phyloP scores from a whole-genome alignment of 2,113 vertebrate species.

The Athene noctua region DNA sequence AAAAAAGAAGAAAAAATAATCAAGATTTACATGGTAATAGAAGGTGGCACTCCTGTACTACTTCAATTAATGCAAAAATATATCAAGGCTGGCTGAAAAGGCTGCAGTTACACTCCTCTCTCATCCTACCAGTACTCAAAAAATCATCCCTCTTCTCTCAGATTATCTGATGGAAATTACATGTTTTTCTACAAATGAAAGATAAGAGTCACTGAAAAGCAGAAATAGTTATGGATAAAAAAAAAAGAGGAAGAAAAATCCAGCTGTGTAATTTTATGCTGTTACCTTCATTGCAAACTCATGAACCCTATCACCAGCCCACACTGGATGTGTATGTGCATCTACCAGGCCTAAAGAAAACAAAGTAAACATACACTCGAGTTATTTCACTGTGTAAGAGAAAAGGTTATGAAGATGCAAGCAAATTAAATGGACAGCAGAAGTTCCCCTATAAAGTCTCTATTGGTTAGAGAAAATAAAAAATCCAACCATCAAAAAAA shows the following conservation, averaged over 20 bases:
- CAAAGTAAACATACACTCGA: not conserved
- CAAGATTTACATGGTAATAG: not conserved
- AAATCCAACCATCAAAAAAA: not conserved
- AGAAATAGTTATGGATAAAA: not conserved
- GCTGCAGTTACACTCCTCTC: not conserved
- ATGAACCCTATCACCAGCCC: slow-evolving; percentile 95
- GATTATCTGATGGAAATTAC: not conserved
- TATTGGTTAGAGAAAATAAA: not conserved
- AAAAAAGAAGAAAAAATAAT: not conserved
- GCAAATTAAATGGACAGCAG: not conserved
- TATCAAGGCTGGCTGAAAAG: not conserved
- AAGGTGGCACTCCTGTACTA: not conserved
- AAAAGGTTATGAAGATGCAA: not conserved
- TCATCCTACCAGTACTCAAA: not conserved
- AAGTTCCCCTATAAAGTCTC: not conserved
- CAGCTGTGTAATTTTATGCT: not conserved
- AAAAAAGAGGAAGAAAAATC: not conserved
- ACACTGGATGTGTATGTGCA: slow-evolving; percentile 95
- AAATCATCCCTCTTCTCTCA: not conserved
- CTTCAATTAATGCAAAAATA: not conserved
- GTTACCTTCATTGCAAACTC: slow-evolving; percentile 98
- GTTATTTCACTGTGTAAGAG: not conserved
- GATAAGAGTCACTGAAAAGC: not conserved
- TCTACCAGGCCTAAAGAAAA: slow-evolving; percentile 89
- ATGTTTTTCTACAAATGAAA: not conserved